These are phyloP conservation scores for Polypedilum pembai DNA, from an alignment of 1,140 invertebrate species.

Conservation along the genomic window DNA sequence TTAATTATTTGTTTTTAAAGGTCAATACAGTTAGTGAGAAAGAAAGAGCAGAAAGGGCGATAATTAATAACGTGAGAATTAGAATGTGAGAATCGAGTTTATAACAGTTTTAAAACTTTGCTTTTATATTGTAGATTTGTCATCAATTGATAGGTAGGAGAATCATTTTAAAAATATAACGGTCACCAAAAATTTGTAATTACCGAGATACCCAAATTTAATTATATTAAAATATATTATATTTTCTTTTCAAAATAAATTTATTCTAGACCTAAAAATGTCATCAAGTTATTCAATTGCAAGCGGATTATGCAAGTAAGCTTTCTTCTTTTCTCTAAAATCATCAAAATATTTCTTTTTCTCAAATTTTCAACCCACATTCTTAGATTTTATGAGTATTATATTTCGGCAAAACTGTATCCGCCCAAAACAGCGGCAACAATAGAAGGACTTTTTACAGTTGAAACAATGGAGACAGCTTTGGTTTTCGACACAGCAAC, in stretches of 20 bases:
- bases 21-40: neutral
- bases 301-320: conserved; percentile 1
- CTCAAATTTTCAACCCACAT: neutral
- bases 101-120: neutral
- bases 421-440: neutral
- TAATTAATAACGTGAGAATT: conserved; percentile 4
- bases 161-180: neutral
- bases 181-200: no score
- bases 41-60: neutral
- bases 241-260: neutral
- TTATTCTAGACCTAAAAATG: no score
- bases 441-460: neutral
- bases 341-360: neutral
- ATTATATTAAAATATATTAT: neutral
- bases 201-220: neutral
- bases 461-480: neutral
- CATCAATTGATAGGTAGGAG: neutral
- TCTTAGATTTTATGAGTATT: conserved; percentile 19
- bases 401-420: neutral
- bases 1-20: neutral
- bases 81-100: neutral
- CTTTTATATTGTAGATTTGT: conserved; percentile 9
- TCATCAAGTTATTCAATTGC: no score
- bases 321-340: neutral
- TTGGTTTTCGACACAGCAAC: neutral